A percentile compares a stretch with the other conserved stretches of the same genome.
These are phyloP conservation scores for Dichetophora obliterata DNA, from an alignment of 2,888 invertebrate species.

Conservation along the genomic window DNA sequence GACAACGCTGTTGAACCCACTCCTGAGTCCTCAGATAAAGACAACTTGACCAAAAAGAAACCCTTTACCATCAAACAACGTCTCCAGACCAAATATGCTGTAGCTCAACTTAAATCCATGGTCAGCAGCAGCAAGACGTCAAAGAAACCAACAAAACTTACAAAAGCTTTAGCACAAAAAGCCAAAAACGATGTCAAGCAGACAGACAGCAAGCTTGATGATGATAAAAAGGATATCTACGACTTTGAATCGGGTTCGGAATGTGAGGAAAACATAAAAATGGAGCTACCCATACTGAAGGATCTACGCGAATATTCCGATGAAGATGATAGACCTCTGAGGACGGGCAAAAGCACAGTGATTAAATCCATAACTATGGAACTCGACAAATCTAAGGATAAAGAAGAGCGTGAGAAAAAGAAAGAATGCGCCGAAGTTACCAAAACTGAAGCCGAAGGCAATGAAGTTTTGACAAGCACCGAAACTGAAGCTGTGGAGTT, in stretches of 20 bases:
- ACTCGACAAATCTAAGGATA: neutral
- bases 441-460: too few relatives aligned
- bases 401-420: neutral
- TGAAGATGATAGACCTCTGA: conserved; percentile 64
- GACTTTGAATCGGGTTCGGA: conserved; percentile 69
- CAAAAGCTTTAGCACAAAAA: conserved; percentile 40
- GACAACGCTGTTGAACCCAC: neutral
- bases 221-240: conserved; percentile 61
- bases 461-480: too few relatives aligned
- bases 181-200: conserved; percentile 34
- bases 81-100: conserved; percentile 51
- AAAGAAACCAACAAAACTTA: conserved; percentile 40
- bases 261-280: conserved; percentile 68
- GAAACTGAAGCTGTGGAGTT: neutral
- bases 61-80: conserved; percentile 46
- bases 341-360: conserved; percentile 43
- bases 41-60: conserved; percentile 9
- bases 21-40: neutral
- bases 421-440: neutral
- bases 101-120: conserved; percentile 43
- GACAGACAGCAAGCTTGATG: conserved; percentile 20
- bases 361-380: conserved; percentile 31
- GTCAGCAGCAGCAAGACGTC: conserved; percentile 36
- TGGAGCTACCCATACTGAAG: conserved; percentile 66
- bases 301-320: conserved; percentile 66